A percentile compares a stretch with the other conserved stretches of the same genome.
These are phyloP conservation scores for Epizoanthus illoricatus DNA, from an alignment of 92 coral and sea anemone genomes.

Conservation along the genomic window DNA sequence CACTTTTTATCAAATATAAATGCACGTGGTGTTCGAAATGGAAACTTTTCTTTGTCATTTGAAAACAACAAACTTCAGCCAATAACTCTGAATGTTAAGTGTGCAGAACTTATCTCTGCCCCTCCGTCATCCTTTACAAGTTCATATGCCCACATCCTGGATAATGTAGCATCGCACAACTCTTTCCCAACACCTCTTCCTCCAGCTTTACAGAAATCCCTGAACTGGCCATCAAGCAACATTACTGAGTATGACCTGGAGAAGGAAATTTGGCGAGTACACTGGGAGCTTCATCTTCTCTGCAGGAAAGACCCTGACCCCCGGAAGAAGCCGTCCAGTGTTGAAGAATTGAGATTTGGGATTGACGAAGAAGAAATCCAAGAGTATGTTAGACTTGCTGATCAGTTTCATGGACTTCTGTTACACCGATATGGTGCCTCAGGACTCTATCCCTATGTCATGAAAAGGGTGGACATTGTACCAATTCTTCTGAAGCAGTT, in stretches of 20 bases:
- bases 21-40: slow-evolving; percentile 26
- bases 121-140: too few species aligned
- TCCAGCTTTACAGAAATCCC: slow-evolving; percentile 21
- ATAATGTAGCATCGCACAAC: slow-evolving; percentile 13
- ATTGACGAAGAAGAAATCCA: slow-evolving; percentile 17
- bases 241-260: slow-evolving; percentile 38
- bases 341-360: slow-evolving; percentile 8
- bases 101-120: slow-evolving; percentile 10
- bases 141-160: not conserved
- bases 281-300: slow-evolving; percentile 25
- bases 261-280: slow-evolving; percentile 23
- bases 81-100: slow-evolving; percentile 15
- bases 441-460: slow-evolving; percentile 32
- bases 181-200: slow-evolving; percentile 1
- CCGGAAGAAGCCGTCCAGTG: not conserved
- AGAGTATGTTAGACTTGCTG: slow-evolving; percentile 7
- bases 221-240: slow-evolving; percentile 33
- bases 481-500: slow-evolving; percentile 29
- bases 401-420: slow-evolving; percentile 7
- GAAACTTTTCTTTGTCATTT: slow-evolving; percentile 18
- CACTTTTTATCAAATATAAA: slow-evolving; percentile 29
- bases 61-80: slow-evolving; percentile 34
- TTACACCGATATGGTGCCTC: slow-evolving; percentile 20
- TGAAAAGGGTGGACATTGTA: slow-evolving; percentile 33
- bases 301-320: slow-evolving; percentile 11